Evolutionary conservation across 1,140 invertebrate species (phyloP), one percentile per base, ranked within the genome.

Genomic region (Lasaia peninsularis): DNA sequence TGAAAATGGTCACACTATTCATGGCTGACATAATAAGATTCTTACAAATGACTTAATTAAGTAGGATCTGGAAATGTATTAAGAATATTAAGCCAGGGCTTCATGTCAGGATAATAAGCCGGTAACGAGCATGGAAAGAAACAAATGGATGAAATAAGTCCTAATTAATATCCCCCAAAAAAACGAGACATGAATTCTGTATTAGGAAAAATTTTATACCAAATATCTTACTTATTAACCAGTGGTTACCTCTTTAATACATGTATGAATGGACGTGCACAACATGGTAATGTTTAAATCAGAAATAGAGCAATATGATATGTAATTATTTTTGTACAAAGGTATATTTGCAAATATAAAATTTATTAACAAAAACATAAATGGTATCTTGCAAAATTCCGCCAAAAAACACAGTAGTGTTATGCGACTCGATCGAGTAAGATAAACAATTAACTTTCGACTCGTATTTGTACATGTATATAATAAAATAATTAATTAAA

Each of bases 61-160:
- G 52, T 32, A 52, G 56, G 28, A 35, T 18, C 54, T 48, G 44
- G 44, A 48, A 48, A 48, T 48, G 44, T 48, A 48, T 48, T 48
- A 48, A 48, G 44, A 48, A 48, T 48, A 48, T 48, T 48, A 48
- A 48, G 44, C 18, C 44, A 11, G 44, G 44, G 18, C 44, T 21
- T n/a, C 44, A 48, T 35, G 53, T 56, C 59, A 52, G 56, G 56
- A 61, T 61, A 61, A 61, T 61, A 61, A 56, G 49, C 31, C 49
- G 28, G 53, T 61, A 56, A 56, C 18, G 44, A 48, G 44, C 18
- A 48, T 32, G 53, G 49, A 16, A 10, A 44, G 24, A 35, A 34
- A 40, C 56, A 58, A 58, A 58, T 58, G 56, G 34, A 21, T 2
- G 21, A 11, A 21, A 21, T 28, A 18, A 56, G 54, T 51, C 20